Evolutionary conservation across 2,888 invertebrate species (phyloP).

Genomic region (Aleiodes alternator): DNA sequence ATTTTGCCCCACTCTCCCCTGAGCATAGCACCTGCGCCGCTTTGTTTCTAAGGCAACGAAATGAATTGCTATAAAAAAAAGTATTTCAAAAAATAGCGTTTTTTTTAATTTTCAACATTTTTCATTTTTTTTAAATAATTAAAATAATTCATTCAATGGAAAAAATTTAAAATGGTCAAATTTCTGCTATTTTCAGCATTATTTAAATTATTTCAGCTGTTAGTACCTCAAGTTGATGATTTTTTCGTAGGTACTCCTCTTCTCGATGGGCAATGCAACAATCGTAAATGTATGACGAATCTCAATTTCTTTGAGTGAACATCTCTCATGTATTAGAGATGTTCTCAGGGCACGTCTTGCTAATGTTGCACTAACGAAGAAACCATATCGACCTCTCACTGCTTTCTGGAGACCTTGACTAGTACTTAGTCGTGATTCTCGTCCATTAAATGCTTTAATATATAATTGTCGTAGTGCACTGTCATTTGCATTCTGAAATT

Average conservation of each 20-base stretch:
- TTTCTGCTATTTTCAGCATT: no score
- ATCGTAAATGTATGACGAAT: conserved; percentile 78
- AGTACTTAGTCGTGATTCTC: conserved; percentile 67
- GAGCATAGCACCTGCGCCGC: no score
- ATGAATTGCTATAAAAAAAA: no score
- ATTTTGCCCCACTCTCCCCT: no score
- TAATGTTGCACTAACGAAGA: conserved; percentile 80
- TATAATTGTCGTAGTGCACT: conserved; percentile 78
- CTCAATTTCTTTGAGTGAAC: conserved; percentile 78
- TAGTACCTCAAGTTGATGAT: conserved; percentile 78
- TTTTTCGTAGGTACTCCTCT: conserved; percentile 78
- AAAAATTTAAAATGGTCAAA: no score
- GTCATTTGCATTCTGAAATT: conserved; percentile 77
- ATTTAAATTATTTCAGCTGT: no score
- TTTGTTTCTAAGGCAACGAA: no score
- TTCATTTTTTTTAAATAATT: no score
- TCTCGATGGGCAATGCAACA: conserved; percentile 79
- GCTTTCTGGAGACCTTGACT: conserved; percentile 77
- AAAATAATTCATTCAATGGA: no score
- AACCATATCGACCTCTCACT: conserved; percentile 78
- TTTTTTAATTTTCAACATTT: no score
- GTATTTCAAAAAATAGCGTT: no score
- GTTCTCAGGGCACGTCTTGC: conserved; percentile 77
- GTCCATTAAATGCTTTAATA: conserved; percentile 70
- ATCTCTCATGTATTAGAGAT: conserved; percentile 74